These are phyloP conservation scores for Chlamydotis undulata DNA, from an alignment of 2,113 vertebrate genomes.

Conservation along the genomic window DNA sequence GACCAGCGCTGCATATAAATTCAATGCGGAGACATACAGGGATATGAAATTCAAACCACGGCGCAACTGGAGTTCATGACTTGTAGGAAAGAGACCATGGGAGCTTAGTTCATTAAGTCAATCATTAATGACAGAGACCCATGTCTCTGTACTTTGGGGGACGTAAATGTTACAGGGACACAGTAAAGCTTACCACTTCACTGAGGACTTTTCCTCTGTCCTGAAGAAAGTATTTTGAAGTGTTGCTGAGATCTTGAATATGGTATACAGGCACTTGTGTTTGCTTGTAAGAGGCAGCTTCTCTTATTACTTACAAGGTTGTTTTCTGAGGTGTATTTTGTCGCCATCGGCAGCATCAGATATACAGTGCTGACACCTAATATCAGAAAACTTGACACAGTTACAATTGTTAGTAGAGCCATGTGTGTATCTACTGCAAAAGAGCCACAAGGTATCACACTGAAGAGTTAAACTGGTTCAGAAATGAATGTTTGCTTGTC, in stretches of 20 bases:
- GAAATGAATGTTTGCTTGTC: not conserved
- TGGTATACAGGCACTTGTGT: not conserved
- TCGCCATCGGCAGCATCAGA: not conserved
- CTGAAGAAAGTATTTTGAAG: not conserved
- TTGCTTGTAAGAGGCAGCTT: not conserved
- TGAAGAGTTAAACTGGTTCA: not conserved
- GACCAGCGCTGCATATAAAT: not conserved
- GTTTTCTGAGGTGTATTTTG: not conserved
- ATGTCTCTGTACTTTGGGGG: fast-evolving
- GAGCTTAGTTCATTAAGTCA: not conserved
- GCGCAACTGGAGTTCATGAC: not conserved
- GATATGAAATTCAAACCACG: not conserved
- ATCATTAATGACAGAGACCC: not conserved
- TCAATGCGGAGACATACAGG: not conserved
- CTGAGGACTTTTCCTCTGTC: not conserved
- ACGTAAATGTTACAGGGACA: not conserved
- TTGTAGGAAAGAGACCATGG: not conserved
- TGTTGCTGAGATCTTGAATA: not conserved
- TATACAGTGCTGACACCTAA: not conserved
- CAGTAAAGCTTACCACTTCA: not conserved
- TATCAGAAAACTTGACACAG: not conserved
- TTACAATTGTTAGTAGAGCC: not conserved
- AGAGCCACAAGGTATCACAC: not conserved
- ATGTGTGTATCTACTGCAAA: not conserved
- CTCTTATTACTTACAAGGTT: not conserved